Percentiles rank a stretch among this genome's conserved stretches.
Conservation (phyloP, 2,888 invertebrate species). For the Stegana nigrithorax region DNA sequence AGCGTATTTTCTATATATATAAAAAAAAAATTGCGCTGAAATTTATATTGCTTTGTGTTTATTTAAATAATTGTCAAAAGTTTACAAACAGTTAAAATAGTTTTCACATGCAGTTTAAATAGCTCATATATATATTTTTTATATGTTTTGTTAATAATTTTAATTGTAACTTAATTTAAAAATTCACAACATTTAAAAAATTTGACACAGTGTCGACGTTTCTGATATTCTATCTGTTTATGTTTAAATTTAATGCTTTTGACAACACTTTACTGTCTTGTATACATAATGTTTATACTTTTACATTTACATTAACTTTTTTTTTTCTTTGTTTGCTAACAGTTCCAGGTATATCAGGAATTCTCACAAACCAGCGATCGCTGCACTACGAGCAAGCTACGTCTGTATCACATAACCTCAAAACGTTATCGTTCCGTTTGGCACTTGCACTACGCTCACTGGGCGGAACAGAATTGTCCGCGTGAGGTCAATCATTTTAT, state of each 20-base stretch:
- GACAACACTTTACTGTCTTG: too few species aligned
- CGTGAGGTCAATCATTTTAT: slow-evolving; percentile 68
- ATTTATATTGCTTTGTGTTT: slow-evolving; percentile 4
- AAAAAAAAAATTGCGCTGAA: not conserved
- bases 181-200: not conserved
- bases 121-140: not conserved
- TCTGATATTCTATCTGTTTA: not conserved
- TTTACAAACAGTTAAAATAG: slow-evolving; percentile 16
- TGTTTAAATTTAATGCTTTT: not conserved
- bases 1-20: too few species aligned
- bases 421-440: slow-evolving; percentile 76
- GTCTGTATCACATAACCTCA: slow-evolving; percentile 72
- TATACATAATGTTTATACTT: not conserved
- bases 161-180: not conserved
- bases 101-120: not conserved
- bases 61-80: slow-evolving; percentile 3
- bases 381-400: slow-evolving; percentile 74
- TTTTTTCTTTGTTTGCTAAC: slow-evolving; percentile 33
- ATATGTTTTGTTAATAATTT: not conserved
- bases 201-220: not conserved
- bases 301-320: not conserved
- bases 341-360: slow-evolving; percentile 80
- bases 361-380: slow-evolving; percentile 76
- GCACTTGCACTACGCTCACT: slow-evolving; percentile 85
- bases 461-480: slow-evolving; percentile 73